These are phyloP conservation scores for Ciconia boyciana DNA, from an alignment of 2,113 vertebrate species.

Conservation along the genomic window DNA sequence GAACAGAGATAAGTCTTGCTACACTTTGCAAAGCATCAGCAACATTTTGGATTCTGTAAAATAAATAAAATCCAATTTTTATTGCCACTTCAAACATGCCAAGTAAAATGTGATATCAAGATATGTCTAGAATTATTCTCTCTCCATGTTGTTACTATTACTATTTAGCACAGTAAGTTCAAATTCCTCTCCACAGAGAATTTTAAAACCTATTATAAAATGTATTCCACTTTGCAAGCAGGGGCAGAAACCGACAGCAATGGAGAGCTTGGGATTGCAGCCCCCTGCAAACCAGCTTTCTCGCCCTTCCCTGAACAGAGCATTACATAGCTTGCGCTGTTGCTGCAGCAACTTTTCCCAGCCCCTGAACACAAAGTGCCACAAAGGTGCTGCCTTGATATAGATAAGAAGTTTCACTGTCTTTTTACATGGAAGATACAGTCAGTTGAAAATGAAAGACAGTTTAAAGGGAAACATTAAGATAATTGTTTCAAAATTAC, in stretches of 20 bases:
- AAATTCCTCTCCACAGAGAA: neutral
- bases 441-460: neutral
- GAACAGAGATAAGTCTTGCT: neutral
- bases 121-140: neutral
- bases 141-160: neutral
- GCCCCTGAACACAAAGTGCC: neutral
- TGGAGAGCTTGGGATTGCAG: neutral
- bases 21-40: neutral
- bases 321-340: neutral
- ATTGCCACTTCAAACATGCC: neutral
- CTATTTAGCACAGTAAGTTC: neutral
- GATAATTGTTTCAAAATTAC: neutral
- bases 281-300: neutral
- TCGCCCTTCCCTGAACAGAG: neutral
- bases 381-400: neutral
- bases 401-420: neutral
- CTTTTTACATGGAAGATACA: neutral
- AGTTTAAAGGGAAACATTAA: neutral
- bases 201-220: neutral
- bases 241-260: neutral
- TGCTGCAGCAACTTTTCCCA: constrained; percentile 37
- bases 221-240: neutral
- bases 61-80: neutral
- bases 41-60: neutral
- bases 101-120: neutral